A percentile compares a stretch with the other conserved stretches of the same genome.
phyloP scores from a whole-genome alignment of 2,113 vertebrate species.

The Melanerpes aurifrons region DNA sequence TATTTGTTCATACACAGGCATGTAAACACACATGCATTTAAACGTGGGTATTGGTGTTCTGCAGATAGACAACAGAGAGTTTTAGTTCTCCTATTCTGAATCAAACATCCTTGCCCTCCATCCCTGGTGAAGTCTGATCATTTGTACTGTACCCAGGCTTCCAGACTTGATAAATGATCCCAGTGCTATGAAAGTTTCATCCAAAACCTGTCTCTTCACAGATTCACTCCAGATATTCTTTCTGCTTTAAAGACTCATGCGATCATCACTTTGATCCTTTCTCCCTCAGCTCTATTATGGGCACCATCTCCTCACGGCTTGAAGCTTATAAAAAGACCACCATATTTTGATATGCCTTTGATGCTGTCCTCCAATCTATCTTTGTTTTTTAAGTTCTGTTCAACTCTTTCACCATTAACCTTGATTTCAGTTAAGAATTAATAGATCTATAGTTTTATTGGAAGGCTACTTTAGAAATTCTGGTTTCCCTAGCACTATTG shows the following conservation, averaged over 20 bases:
- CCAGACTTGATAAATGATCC: conserved; percentile 57
- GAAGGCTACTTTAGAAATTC: conserved; percentile 53
- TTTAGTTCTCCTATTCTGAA: conserved; percentile 9
- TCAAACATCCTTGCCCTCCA: background rate
- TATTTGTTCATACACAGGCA: background rate
- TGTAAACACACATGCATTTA: background rate
- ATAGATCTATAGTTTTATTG: conserved; percentile 41
- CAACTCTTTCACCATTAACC: conserved; percentile 57
- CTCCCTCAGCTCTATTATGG: conserved; percentile 59
- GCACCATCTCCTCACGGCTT: conserved; percentile 58
- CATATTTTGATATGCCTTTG: conserved; percentile 71
- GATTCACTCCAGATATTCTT: conserved; percentile 61
- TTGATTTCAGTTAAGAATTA: conserved; percentile 58
- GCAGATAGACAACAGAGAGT: background rate
- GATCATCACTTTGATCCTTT: conserved; percentile 63
- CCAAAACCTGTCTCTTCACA: conserved; percentile 61
- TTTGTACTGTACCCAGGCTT: conserved; percentile 17
- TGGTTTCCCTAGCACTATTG: conserved; percentile 8
- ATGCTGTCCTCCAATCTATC: conserved; percentile 67
- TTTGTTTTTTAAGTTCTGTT: conserved; percentile 72
- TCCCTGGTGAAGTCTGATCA: conserved; percentile 34
- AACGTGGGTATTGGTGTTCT: background rate
- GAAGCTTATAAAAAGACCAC: conserved; percentile 68
- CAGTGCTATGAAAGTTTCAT: conserved; percentile 57
- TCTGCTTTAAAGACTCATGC: conserved; percentile 67